These are phyloP conservation scores for Standfussiana lucernea DNA, from an alignment of 2,888 invertebrate species.

Conservation along the genomic window DNA sequence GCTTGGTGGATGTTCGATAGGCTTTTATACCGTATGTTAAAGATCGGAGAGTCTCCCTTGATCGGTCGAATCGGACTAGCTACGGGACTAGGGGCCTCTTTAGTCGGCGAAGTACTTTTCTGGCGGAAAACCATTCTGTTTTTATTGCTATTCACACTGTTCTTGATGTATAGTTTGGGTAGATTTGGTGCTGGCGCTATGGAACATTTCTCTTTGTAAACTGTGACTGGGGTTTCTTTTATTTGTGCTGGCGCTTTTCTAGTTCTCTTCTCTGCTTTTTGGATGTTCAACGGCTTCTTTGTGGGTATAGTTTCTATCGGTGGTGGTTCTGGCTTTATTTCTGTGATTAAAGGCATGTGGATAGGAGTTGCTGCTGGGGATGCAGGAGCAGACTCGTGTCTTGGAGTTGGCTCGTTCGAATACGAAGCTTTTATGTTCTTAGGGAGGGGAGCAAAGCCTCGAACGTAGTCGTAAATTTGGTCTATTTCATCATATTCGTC, in stretches of 20 bases:
- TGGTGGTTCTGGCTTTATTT: constrained; percentile 96
- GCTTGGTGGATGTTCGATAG: constrained; percentile 94
- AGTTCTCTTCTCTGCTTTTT: constrained; percentile 94
- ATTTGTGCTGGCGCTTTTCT: constrained; percentile 92
- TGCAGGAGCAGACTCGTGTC: constrained; percentile 90
- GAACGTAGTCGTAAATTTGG: constrained; percentile 98
- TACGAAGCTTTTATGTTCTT: constrained; percentile 94
- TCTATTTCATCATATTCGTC: constrained; percentile 99
- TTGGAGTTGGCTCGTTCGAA: constrained; percentile 83
- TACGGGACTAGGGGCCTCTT: constrained; percentile 92
- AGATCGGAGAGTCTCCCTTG: constrained; percentile 94
- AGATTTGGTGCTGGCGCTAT: constrained; percentile 90
- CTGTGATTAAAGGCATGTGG: constrained; percentile 89
- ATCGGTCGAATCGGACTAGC: constrained; percentile 88
- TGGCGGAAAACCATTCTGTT: constrained; percentile 92
- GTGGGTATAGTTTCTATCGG: constrained; percentile 98
- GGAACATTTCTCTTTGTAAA: constrained; percentile 91
- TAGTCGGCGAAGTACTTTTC: constrained; percentile 93
- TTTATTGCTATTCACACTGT: constrained; percentile 92
- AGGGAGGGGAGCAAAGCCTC: constrained; percentile 97
- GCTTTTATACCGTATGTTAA: constrained; percentile 94
- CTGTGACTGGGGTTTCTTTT: constrained; percentile 90
- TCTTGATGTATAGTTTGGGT: constrained; percentile 95
- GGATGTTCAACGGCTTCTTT: constrained; percentile 92
- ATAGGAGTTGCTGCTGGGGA: constrained; percentile 90